A percentile compares a stretch with the other conserved stretches of the same genome.
Conservation (phyloP, 2,888 invertebrate species). For the Didymodactylos carnosus region DNA sequence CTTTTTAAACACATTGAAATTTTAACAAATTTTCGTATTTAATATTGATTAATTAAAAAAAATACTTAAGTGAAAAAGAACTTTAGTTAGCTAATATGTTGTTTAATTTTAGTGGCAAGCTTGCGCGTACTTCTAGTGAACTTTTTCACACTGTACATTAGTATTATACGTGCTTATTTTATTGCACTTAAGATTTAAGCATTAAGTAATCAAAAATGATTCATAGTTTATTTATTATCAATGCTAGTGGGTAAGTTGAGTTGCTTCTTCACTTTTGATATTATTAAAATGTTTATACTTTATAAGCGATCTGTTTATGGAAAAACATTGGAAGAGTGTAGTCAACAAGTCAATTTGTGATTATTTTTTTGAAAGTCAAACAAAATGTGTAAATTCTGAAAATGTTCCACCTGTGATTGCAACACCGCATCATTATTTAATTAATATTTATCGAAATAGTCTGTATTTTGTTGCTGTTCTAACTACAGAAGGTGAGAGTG, state of each 20-base stretch:
- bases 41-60: too few species aligned
- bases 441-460: conserved; percentile 75
- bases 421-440: conserved; percentile 95
- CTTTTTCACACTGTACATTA: too few species aligned
- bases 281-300: conserved; percentile 11
- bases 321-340: conserved; percentile 96
- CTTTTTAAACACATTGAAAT: too few species aligned
- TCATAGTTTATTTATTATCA: conserved; percentile 80
- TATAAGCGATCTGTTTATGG: conserved; percentile 84
- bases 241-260: conserved; percentile 48
- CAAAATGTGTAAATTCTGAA: conserved; percentile 51
- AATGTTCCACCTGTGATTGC: conserved; percentile 86
- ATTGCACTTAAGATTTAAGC: too few species aligned
- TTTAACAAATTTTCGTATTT: too few species aligned
- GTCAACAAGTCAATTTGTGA: conserved; percentile 91
- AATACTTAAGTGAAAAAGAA: too few species aligned
- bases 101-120: too few species aligned
- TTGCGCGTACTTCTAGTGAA: too few species aligned
- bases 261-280: neutral
- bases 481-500: conserved; percentile 61
- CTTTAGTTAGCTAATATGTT: too few species aligned
- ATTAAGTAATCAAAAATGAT: too few species aligned
- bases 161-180: too few species aligned
- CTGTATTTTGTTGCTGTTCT: conserved; percentile 86
- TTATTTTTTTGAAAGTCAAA: conserved; percentile 92